Evolutionary conservation across 2,888 invertebrate species (phyloP), one percentile per base, ranked within the genome.

Genomic region (Chelonus formosanus): DNA sequence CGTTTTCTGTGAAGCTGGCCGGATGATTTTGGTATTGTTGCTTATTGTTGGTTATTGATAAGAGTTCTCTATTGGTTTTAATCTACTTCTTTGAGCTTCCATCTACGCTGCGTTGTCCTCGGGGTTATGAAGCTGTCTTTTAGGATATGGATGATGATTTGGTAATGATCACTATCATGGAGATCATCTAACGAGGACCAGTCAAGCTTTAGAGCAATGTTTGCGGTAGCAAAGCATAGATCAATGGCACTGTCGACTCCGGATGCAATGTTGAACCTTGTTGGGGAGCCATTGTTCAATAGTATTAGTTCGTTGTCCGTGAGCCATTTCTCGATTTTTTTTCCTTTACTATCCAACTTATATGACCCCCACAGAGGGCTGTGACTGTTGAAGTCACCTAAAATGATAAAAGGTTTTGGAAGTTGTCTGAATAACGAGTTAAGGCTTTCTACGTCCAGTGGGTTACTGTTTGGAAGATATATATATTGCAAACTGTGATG

Each of bases 341-440:
- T 71, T 3, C 61, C 53, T 8, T 73, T 72, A 5, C 20, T 40
- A 45, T 74, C 71, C 7, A 54, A 55, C n/a, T 66, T 44, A 3
- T 10, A 3, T n/a, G 70, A 67, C 4, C 71, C 71, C 71, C 72
- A 76, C 0, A 69, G 7, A 0, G 52, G 8, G 45, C 63, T 65
- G 53, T 74, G 70, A 34, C 68, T 70, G 35, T 74, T 75, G 32
- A 75, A 73, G 47, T 76, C 75, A 3, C 75, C 76, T 6, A 74
- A 7, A 2, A 75, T 50, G 3, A 77, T 66, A 36, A 68, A 71
- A 1, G 74, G 76, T 62, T 67, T 66, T 5, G 75, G 76, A 2
- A 78, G 65, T 67, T 75, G 70, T 4, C 66, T 45, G 1, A 71
- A 64, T 5, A 73, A 8, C 43, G 70, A 31, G 4, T 53, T 35